A percentile compares a stretch with the other conserved stretches of the same genome.
These are phyloP conservation scores for Oreortyx pictus DNA, from an alignment of 2,797 vertebrate genomes.

Conservation along the genomic window DNA sequence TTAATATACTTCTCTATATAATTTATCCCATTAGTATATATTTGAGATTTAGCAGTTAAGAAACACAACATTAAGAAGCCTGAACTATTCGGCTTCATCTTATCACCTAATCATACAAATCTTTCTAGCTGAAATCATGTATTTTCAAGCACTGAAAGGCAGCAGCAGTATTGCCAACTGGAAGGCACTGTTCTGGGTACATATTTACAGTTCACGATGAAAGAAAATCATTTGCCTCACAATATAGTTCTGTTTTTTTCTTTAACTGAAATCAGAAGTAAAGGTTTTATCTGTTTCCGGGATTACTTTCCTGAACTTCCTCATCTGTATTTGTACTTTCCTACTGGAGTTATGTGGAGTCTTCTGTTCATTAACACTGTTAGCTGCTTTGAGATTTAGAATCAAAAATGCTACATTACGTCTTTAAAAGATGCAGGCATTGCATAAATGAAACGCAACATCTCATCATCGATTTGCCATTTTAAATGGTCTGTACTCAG, in stretches of 20 bases:
- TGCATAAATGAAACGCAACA: background rate
- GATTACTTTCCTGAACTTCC: background rate
- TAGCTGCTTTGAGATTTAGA: background rate
- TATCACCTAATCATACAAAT: background rate
- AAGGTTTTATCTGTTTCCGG: background rate
- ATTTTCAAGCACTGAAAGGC: background rate
- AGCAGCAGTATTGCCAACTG: background rate
- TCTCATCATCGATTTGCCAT: background rate
- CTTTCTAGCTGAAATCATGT: background rate
- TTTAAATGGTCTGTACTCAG: background rate
- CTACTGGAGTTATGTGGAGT: background rate
- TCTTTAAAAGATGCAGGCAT: background rate
- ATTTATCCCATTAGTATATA: background rate
- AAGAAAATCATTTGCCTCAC: background rate
- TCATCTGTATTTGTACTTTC: background rate
- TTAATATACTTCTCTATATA: rapidly evolving
- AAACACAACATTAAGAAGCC: background rate
- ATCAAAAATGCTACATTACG: background rate
- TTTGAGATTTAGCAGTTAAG: background rate
- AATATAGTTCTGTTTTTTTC: background rate
- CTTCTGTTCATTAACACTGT: background rate
- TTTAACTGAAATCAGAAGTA: background rate
- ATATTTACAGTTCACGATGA: background rate
- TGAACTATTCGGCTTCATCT: background rate
- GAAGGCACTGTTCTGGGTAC: background rate